Percentiles rank a stretch among this genome's conserved stretches.
phyloP scores from a whole-genome alignment of 2,113 vertebrate species.

The Anser brachyrhynchus region DNA sequence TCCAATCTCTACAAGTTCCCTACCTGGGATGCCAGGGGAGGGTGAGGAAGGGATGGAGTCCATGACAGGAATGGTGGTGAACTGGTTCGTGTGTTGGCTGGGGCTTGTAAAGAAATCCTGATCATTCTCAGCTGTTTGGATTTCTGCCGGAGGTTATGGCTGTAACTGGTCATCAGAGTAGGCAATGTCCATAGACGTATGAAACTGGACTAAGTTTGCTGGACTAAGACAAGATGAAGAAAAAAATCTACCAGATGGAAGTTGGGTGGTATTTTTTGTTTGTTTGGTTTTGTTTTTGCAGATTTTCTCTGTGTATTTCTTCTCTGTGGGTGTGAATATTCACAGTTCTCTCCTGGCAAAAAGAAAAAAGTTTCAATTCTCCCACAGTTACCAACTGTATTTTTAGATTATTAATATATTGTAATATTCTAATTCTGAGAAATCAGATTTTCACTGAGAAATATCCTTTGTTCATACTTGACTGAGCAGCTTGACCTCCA shows the following conservation, averaged over 20 bases:
- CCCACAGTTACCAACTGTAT: not conserved
- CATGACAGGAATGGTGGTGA: not conserved
- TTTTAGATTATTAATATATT: constrained; percentile 7
- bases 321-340: not conserved
- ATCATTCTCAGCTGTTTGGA: not conserved
- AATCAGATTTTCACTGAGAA: not conserved
- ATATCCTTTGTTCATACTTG: not conserved
- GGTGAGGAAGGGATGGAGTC: not conserved
- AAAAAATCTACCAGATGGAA: not conserved
- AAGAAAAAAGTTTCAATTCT: not conserved
- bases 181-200: not conserved
- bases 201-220: not conserved
- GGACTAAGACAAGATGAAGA: not conserved
- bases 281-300: not conserved
- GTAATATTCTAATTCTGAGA: not conserved
- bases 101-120: not conserved
- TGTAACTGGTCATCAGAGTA: not conserved
- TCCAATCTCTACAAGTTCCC: not conserved
- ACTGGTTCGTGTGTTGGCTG: not conserved
- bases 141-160: not conserved
- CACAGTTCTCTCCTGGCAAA: not conserved
- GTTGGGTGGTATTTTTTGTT: not conserved
- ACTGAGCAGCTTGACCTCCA: not conserved
- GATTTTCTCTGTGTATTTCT: not conserved
- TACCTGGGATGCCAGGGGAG: not conserved